Base-by-base conservation (phyloP, 1,140 invertebrate genomes). In the Ceratina japonica region DNA sequence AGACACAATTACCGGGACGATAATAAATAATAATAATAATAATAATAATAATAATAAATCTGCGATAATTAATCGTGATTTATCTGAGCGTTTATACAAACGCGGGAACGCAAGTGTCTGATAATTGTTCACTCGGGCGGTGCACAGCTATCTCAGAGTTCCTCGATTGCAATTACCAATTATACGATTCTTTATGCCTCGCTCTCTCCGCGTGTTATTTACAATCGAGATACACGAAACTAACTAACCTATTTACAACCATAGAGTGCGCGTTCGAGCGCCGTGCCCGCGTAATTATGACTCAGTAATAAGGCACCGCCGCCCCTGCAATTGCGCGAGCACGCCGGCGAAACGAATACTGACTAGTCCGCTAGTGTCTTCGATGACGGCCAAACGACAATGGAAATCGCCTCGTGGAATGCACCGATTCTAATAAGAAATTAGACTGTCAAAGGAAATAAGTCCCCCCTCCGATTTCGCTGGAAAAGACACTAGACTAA, bases 331-430 rank as follows among this genome's bases (percentile, higher is more conserved):
- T 83, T 86, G 84, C 77, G 79, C 78, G 56, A 78, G 81, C 84
- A 86, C 84, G 85, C 75, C 72, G 37, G 65, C 63, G 79, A 82
- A 87, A 84, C 79, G 80, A 87, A 87, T 87, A 87, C 86, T 87
- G 86, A 87, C 86, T 87, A 87, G 86, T 87, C 79, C 77, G 72
- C 75, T 75, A 78, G 82, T 81, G 82, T 68, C 85, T 79, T 68
- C 70, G 64, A 20, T 56, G 24, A 72, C 44, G 24, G 71, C 81
- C 70, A 68, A 66, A 51, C 27, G 52, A 54, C 51, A 76, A 49
- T 27, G 54, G 31, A 20, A 66, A 51, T 15, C 20, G 37, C 27
- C 15, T 49, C 15, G 37, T 54, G 66, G 66, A 71, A 77, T 77
- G 75, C 58, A 72, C 61, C 5, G 24, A 77, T 59, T 59, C n/a